Evolutionary conservation across 2,797 vertebrate species (phyloP).

Genomic region (Molossus alvarezi): DNA sequence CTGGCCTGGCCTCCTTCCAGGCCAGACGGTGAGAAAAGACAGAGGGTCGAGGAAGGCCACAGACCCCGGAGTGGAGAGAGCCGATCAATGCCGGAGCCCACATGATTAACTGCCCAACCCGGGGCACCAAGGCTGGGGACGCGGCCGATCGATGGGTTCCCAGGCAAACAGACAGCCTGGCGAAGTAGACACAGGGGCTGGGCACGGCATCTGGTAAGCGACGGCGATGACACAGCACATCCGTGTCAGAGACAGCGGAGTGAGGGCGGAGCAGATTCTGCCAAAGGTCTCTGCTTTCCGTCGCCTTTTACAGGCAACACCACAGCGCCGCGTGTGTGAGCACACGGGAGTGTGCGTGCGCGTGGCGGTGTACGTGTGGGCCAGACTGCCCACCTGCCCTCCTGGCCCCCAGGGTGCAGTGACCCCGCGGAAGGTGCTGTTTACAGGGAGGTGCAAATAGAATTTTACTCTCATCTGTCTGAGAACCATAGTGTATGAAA

Average conservation of each 20-base stretch:
- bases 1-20: background rate
- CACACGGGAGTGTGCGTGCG: no score
- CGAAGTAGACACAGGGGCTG: background rate
- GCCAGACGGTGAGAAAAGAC: background rate
- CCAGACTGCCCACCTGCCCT: background rate
- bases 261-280: background rate
- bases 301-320: conserved; percentile 36
- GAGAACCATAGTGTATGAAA: background rate
- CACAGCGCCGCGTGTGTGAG: background rate
- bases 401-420: background rate
- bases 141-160: rapidly evolving
- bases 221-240: background rate
- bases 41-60: background rate
- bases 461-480: conserved; percentile 20
- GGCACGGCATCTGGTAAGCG: rapidly evolving
- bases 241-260: background rate
- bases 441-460: conserved; percentile 48
- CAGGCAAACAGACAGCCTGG: background rate
- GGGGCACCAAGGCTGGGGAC: background rate
- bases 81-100: background rate
- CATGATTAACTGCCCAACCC: background rate
- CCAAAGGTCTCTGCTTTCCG: conserved; percentile 26
- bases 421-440: background rate
- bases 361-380: no score
- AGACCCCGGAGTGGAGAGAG: rapidly evolving